phyloP scores from a whole-genome alignment of 2,113 vertebrate species.

The Aphelocoma coerulescens region DNA sequence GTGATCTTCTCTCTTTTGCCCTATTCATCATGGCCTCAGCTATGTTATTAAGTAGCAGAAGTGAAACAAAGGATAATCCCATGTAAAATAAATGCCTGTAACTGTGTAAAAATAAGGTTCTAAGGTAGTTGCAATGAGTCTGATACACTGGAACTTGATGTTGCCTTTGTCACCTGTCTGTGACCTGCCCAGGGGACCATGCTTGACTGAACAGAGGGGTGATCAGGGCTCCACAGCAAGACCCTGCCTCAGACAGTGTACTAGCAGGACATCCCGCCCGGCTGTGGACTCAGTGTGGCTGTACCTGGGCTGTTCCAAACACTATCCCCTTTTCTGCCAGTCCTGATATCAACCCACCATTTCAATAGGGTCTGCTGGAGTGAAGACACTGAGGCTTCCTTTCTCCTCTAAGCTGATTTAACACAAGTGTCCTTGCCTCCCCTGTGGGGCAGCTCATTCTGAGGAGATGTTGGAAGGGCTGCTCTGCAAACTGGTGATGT shows the following conservation, averaged over 20 bases:
- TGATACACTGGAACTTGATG: background rate
- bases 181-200: rapidly evolving
- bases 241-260: background rate
- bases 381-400: background rate
- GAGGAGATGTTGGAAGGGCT: background rate
- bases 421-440: background rate
- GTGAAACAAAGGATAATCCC: background rate
- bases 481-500: background rate
- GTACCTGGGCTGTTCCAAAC: background rate
- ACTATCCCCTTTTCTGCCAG: background rate
- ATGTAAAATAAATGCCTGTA: background rate
- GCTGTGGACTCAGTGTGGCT: rapidly evolving
- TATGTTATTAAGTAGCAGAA: background rate
- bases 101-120: background rate
- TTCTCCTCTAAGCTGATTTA: background rate
- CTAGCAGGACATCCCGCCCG: background rate
- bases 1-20: background rate
- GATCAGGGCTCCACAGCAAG: background rate
- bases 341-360: background rate
- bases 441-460: rapidly evolving
- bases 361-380: background rate
- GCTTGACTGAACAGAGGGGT: rapidly evolving
- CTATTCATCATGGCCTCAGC: background rate
- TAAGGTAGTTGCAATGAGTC: background rate
- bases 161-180: background rate